Evolutionary conservation across 2,888 invertebrate genomes (phyloP).

Genomic region (Cataglyphis altisquamis): DNA sequence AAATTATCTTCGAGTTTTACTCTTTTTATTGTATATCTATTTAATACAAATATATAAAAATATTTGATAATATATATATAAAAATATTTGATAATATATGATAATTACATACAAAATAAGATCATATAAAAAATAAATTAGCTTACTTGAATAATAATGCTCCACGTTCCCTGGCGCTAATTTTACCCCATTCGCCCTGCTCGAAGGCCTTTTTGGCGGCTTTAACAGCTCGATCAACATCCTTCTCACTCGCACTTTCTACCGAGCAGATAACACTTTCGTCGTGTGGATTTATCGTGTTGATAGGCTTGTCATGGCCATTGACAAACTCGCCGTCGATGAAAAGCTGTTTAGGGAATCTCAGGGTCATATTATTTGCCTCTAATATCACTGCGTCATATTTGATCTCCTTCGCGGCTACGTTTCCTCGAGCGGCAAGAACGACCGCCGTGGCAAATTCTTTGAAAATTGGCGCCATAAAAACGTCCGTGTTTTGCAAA

Average conservation of each 20-base stretch:
- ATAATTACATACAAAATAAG: not conserved
- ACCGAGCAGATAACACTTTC: conserved; percentile 93
- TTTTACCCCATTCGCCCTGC: conserved; percentile 96
- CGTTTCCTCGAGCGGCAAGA: conserved; percentile 89
- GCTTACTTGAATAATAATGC: conserved; percentile 91
- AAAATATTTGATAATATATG: not conserved
- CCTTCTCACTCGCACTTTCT: conserved; percentile 91
- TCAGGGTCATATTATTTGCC: conserved; percentile 94
- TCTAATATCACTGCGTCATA: conserved; percentile 93
- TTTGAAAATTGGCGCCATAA: conserved; percentile 95
- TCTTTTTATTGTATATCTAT: not conserved
- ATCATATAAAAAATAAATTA: not conserved
- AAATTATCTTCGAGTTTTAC: not conserved
- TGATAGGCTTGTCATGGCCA: conserved; percentile 89
- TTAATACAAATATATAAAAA: not conserved
- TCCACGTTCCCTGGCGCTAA: conserved; percentile 97
- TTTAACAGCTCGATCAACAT: conserved; percentile 95
- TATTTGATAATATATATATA: not conserved
- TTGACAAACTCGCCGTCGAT: conserved; percentile 96
- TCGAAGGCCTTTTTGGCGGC: conserved; percentile 96
- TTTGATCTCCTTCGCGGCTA: conserved; percentile 87
- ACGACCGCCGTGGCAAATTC: conserved; percentile 93
- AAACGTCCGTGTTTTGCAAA: conserved; percentile 95
- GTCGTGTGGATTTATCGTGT: conserved; percentile 93
- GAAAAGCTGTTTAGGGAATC: conserved; percentile 96